These are phyloP conservation scores for Neodiprion lecontei DNA, from an alignment of 1,140 invertebrate genomes.

Conservation along the genomic window DNA sequence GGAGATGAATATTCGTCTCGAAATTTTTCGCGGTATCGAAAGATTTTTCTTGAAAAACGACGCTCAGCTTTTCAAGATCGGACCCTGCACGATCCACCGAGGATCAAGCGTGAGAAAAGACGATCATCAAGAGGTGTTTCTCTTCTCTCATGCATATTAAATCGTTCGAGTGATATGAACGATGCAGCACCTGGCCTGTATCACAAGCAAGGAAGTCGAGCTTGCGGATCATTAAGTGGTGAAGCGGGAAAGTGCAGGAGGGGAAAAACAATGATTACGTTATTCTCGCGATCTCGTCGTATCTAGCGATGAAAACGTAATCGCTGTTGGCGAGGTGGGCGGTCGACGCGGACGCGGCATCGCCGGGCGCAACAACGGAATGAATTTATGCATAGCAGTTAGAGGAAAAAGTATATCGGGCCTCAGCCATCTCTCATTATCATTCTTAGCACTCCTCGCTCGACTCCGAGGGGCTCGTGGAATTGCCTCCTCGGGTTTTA, in stretches of 20 bases:
- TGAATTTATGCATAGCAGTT: constrained; percentile 14
- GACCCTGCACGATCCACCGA: too few relatives aligned
- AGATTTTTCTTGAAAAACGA: too few relatives aligned
- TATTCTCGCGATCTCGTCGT: constrained; percentile 16
- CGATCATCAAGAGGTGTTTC: too few relatives aligned
- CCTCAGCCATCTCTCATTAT: constrained; percentile 47
- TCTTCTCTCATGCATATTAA: too few relatives aligned
- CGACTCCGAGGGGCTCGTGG: constrained; percentile 25
- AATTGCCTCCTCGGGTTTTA: background rate
- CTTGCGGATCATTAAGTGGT: background rate
- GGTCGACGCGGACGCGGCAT: background rate
- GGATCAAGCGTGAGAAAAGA: too few relatives aligned
- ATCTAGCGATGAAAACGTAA: constrained; percentile 5
- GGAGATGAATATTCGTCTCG: too few relatives aligned
- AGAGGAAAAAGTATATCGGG: constrained; percentile 38
- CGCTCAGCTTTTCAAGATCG: too few relatives aligned
- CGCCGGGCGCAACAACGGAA: background rate
- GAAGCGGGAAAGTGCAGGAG: constrained; percentile 21
- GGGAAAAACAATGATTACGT: constrained; percentile 15
- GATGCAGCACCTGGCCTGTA: too few relatives aligned
- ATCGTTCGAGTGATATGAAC: too few relatives aligned
- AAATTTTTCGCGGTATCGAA: too few relatives aligned
- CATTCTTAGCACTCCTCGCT: constrained; percentile 41
- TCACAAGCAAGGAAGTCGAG: too few relatives aligned
- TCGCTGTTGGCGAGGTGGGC: background rate